phyloP scores from a whole-genome alignment of 2,888 invertebrate genomes.

The Hylaea fasciaria region DNA sequence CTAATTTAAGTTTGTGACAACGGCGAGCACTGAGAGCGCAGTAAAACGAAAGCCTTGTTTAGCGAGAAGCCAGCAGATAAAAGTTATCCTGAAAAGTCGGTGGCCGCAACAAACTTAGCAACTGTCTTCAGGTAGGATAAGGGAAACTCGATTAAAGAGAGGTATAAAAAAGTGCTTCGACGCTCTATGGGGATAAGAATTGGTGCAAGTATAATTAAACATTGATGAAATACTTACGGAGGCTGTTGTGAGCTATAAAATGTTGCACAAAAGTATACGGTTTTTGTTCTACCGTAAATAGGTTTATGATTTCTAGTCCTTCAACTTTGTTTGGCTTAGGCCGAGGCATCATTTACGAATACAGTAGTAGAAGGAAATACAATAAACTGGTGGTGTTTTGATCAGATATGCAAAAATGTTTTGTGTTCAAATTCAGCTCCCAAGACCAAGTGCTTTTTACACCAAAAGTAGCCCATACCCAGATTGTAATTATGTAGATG shows the following conservation, averaged over 20 bases:
- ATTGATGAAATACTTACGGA: constrained; percentile 7
- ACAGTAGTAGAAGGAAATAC: too few species aligned
- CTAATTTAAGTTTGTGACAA: constrained; percentile 69
- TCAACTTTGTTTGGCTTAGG: too few species aligned
- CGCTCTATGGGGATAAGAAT: constrained; percentile 22
- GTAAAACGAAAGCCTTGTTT: constrained; percentile 72
- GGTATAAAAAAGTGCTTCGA: constrained; percentile 60
- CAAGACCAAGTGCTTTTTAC: constrained; percentile 18
- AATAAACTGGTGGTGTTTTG: too few species aligned
- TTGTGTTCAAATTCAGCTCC: not conserved
- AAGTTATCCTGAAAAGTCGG: constrained; percentile 70
- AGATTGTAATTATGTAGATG: constrained; percentile 42
- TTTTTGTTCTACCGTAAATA: too few species aligned
- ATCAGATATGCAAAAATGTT: not conserved
- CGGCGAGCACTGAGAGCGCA: constrained; percentile 49
- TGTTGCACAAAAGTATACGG: constrained; percentile 1
- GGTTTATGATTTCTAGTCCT: too few species aligned
- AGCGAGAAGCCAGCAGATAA: constrained; percentile 61
- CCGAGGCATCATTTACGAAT: too few species aligned
- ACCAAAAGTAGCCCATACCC: constrained; percentile 28
- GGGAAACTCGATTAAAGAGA: constrained; percentile 73
- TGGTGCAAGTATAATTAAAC: constrained; percentile 29
- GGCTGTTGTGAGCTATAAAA: constrained; percentile 7
- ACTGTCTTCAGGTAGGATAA: constrained; percentile 76
- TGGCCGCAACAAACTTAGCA: constrained; percentile 70